Evolutionary conservation across 2,797 vertebrate genomes (phyloP).

Genomic region (Fundulus diaphanus): DNA sequence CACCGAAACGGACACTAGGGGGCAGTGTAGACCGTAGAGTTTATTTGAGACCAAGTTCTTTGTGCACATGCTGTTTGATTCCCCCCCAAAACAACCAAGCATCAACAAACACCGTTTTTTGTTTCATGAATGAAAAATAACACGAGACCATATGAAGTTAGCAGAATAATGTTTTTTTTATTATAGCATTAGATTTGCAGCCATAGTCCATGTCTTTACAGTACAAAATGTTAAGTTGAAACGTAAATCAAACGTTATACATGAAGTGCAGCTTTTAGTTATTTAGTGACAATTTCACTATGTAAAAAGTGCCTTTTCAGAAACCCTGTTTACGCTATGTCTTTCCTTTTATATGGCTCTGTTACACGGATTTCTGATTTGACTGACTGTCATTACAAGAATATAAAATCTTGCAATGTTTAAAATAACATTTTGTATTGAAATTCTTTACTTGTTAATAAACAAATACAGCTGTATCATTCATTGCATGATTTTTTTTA

Average conservation of each 20-base stretch:
- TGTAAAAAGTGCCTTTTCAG: slow-evolving; percentile 74
- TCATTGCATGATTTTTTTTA: slow-evolving; percentile 37
- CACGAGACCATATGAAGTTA: slow-evolving; percentile 32
- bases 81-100: neutral
- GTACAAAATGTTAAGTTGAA: slow-evolving; percentile 68
- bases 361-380: slow-evolving; percentile 78
- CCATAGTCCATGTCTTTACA: slow-evolving; percentile 91
- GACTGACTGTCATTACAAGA: slow-evolving; percentile 28
- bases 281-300: slow-evolving; percentile 25
- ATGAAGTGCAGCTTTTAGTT: slow-evolving; percentile 72
- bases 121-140: neutral
- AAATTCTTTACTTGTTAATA: slow-evolving; percentile 19
- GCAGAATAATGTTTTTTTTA: slow-evolving; percentile 83
- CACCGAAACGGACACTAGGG: slow-evolving; percentile 64
- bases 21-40: slow-evolving; percentile 64
- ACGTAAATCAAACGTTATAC: slow-evolving; percentile 45
- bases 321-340: slow-evolving; percentile 52
- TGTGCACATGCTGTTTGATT: neutral
- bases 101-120: neutral
- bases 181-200: slow-evolving; percentile 87
- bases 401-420: slow-evolving; percentile 22
- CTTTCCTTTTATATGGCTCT: slow-evolving; percentile 78
- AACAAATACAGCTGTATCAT: slow-evolving; percentile 42
- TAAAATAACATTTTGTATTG: slow-evolving; percentile 35
- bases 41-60: slow-evolving; percentile 11